A percentile compares a stretch with the other conserved stretches of the same genome.
These are phyloP conservation scores for Antrozous pallidus DNA, from an alignment of 2,797 vertebrate species.

Conservation along the genomic window DNA sequence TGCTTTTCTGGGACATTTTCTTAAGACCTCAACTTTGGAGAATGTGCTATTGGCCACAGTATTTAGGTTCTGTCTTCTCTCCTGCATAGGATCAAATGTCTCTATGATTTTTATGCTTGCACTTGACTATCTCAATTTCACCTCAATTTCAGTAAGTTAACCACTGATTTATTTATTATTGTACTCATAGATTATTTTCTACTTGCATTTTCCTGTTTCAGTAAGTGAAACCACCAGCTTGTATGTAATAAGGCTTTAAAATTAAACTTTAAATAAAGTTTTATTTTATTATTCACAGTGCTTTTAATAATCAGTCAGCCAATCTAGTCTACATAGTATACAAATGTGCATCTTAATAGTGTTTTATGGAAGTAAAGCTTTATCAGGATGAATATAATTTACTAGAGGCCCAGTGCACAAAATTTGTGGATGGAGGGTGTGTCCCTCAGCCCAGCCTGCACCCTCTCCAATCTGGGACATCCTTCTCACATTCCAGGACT, in stretches of 20 bases:
- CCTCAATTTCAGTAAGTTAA: background rate
- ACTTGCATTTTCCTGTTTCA: background rate
- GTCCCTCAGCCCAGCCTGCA: no score
- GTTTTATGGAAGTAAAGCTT: background rate
- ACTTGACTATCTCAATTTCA: background rate
- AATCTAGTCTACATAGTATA: background rate
- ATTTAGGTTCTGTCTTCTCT: background rate
- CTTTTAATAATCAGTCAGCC: background rate
- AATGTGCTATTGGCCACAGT: background rate
- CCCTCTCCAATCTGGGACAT: no score
- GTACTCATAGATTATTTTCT: background rate
- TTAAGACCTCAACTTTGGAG: background rate
- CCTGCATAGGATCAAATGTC: background rate
- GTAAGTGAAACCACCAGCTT: background rate
- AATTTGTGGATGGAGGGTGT: no score
- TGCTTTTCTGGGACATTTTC: background rate
- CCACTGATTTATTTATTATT: background rate
- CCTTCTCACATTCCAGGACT: no score
- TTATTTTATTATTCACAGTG: background rate
- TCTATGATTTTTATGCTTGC: background rate
- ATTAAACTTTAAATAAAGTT: background rate
- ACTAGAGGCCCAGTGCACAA: no score
- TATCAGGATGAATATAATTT: background rate
- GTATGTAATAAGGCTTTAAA: background rate
- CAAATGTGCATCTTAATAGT: background rate